Evolutionary conservation across 2,113 vertebrate species (phyloP), one percentile per base, ranked within the genome.

Genomic region (Burhinus oedicnemus): DNA sequence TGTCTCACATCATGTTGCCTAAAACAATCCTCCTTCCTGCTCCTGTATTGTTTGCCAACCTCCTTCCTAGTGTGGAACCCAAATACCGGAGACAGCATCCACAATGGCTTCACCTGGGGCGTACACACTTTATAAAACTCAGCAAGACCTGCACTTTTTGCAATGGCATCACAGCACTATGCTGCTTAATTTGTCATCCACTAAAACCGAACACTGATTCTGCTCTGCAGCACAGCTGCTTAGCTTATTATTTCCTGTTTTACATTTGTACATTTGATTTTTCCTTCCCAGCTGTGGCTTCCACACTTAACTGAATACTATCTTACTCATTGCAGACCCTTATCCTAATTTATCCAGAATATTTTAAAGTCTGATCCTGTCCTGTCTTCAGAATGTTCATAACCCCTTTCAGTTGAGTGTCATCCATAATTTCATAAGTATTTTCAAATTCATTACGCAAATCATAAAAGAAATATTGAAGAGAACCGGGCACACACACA

Each of bases 281-380:
- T 96, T 85, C 75, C 30, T 93, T 83, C 70, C 87, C 78, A 95
- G 90, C 75, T 96, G 95, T 66, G 82, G 78, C 36, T 93, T 79
- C 40, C 32, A 83, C n/a, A 64, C 49, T 71, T 64, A 64, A 71
- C 82, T 69, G 65, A 95, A 94, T 52, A 79, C 13, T 16, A 45
- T 72, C 78, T 85, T 76, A 72, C 10, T 85, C 52, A 84, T 89
- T 96, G 90, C 66, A 95, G 75, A 82, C 18, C 18, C 74, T 90
- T 64, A 64, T 69, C 71, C 57, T 92, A 45, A 91, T 80, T 92
- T 90, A 90, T 77, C 83, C 68, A 83, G 71, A 83, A 54, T 70
- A 92, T 91, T 92, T 83, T 70, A 36, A 90, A 90, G 52, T 58
- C 42, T 54, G 58, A 68, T 86, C 70, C 42, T 88, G 42, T 76